phyloP scores from a whole-genome alignment of 2,113 vertebrate species.

The Stegostoma tigrinum region DNA sequence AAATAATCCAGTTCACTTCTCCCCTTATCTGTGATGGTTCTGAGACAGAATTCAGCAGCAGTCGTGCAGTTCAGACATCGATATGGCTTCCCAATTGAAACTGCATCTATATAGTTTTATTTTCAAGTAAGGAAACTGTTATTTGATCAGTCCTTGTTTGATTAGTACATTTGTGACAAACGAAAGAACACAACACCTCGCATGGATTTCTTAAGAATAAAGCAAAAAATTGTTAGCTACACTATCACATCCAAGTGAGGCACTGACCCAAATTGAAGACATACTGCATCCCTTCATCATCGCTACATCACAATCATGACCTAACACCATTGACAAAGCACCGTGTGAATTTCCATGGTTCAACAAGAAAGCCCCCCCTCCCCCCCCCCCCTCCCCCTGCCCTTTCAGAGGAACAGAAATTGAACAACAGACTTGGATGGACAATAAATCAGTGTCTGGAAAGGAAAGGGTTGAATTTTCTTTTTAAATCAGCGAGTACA shows the following conservation, averaged over 20 bases:
- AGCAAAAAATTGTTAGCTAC: neutral
- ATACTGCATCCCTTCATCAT: neutral
- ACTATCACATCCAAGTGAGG: neutral
- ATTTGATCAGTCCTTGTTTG: neutral
- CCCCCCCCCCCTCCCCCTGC: neutral
- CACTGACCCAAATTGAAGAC: neutral
- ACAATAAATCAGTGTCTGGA: neutral
- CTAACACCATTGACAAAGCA: neutral
- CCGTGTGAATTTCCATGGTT: neutral
- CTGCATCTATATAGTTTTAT: too few relatives aligned
- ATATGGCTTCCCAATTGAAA: neutral
- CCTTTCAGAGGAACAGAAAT: neutral
- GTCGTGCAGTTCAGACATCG: neutral
- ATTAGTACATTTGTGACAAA: neutral
- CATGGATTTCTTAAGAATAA: neutral
- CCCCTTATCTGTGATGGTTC: neutral
- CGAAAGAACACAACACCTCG: neutral
- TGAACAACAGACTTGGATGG: neutral
- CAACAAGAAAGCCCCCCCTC: neutral
- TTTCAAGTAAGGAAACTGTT: too few relatives aligned
- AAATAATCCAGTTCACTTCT: too few relatives aligned
- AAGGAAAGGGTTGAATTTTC: neutral
- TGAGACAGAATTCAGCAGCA: neutral
- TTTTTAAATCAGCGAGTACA: neutral
- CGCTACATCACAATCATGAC: neutral